These are phyloP conservation scores for Meloidogyne chitwoodi DNA, from an alignment of 1,140 invertebrate genomes.

Conservation along the genomic window DNA sequence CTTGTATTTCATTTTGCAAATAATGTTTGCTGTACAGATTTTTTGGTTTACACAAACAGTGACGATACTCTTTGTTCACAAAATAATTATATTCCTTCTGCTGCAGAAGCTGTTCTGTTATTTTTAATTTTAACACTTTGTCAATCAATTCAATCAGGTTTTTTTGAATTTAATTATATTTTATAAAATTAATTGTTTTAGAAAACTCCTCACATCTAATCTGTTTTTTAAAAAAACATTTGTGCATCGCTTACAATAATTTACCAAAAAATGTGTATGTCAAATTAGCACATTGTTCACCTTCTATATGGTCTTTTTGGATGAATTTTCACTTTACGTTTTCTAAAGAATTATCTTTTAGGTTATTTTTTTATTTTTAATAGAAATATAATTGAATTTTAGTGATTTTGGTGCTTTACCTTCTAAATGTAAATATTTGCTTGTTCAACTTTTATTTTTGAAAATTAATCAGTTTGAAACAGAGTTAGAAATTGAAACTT, in stretches of 20 bases:
- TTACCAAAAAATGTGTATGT: background rate
- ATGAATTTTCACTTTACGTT: background rate
- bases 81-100: background rate
- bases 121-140: slow-evolving; percentile 8
- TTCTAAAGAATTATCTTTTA: background rate
- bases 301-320: slow-evolving; percentile 4
- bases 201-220: slow-evolving; percentile 11
- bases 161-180: background rate
- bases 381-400: background rate
- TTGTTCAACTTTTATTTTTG: slow-evolving; percentile 13
- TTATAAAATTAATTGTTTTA: background rate
- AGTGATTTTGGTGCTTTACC: slow-evolving; percentile 2
- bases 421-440: background rate
- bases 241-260: background rate
- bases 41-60: background rate
- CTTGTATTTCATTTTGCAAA: background rate
- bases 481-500: background rate
- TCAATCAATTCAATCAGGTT: background rate
- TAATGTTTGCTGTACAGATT: background rate
- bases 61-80: background rate
- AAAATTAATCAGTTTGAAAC: slow-evolving; percentile 11
- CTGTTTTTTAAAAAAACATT: background rate
- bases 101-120: background rate
- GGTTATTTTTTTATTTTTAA: background rate
- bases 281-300: slow-evolving; percentile 1